Conservation (phyloP, 1,140 invertebrate genomes). For the Eueides isabella region DNA sequence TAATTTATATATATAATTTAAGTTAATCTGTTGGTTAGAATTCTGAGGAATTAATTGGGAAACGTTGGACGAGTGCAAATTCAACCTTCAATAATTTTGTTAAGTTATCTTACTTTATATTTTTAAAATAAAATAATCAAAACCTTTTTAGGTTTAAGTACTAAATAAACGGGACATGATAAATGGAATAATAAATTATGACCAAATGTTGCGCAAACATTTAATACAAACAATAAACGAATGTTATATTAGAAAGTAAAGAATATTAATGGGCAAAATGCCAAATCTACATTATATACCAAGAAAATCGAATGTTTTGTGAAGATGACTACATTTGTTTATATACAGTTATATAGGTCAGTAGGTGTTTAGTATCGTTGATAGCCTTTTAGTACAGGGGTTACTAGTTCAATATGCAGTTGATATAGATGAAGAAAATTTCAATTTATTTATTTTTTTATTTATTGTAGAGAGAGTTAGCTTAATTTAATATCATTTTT, state of each 20-base stretch:
- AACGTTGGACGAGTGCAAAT: too few relatives aligned
- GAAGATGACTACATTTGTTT: too few relatives aligned
- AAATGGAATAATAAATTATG: constrained; percentile 4
- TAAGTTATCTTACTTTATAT: too few relatives aligned
- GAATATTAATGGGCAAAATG: background rate
- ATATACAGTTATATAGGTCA: background rate
- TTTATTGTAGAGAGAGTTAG: too few relatives aligned
- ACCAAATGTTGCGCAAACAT: background rate
- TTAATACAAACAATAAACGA: constrained; percentile 8
- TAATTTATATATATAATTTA: too few relatives aligned
- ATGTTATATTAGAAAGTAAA: background rate
- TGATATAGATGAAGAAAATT: too few relatives aligned
- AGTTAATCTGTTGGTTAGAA: too few relatives aligned
- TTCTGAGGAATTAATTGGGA: too few relatives aligned
- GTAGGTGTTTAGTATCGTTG: background rate
- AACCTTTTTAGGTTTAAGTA: background rate
- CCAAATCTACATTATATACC: background rate
- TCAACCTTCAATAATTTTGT: too few relatives aligned
- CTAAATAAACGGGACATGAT: background rate
- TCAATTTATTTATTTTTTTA: too few relatives aligned
- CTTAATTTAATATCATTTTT: too few relatives aligned
- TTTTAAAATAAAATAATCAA: too few relatives aligned
- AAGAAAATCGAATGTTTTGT: background rate
- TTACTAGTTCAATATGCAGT: background rate
- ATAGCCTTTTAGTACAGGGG: background rate